These are phyloP conservation scores for Brachionus koreanus DNA, from an alignment of 1,140 invertebrate species.

Conservation along the genomic window DNA sequence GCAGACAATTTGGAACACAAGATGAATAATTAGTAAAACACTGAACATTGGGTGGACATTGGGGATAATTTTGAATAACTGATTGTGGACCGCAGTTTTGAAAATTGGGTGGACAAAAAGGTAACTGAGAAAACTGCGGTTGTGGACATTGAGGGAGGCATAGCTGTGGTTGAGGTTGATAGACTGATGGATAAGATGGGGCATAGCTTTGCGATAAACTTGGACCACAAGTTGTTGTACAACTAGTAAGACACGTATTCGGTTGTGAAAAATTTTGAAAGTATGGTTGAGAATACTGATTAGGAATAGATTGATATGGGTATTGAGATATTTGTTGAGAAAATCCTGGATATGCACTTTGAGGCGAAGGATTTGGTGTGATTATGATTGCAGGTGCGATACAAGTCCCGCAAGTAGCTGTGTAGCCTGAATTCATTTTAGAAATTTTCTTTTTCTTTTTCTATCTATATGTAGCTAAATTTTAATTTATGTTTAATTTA, in stretches of 20 bases:
- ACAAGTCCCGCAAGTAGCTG: not conserved
- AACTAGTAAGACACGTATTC: not conserved
- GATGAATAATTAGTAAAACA: not conserved
- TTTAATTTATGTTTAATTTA: not conserved
- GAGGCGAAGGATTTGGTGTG: not conserved
- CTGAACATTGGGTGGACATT: not conserved
- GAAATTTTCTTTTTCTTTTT: not conserved
- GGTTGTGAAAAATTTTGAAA: not conserved
- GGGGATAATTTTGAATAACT: not conserved
- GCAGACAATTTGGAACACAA: not conserved
- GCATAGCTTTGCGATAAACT: not conserved
- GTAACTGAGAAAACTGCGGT: not conserved
- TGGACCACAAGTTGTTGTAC: not conserved
- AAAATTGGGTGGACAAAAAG: not conserved
- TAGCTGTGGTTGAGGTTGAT: not conserved
- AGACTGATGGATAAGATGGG: not conserved
- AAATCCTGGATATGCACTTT: not conserved
- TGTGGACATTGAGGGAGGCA: not conserved
- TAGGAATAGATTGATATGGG: not conserved
- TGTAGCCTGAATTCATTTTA: not conserved
- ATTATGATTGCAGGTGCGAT: conserved; percentile 6
- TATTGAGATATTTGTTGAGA: not conserved
- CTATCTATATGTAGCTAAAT: not conserved
- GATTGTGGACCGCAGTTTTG: not conserved
- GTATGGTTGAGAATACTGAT: not conserved